Evolutionary conservation across 2,113 vertebrate species (phyloP), one percentile per base, ranked within the genome.

Genomic region (Melospiza melodia): DNA sequence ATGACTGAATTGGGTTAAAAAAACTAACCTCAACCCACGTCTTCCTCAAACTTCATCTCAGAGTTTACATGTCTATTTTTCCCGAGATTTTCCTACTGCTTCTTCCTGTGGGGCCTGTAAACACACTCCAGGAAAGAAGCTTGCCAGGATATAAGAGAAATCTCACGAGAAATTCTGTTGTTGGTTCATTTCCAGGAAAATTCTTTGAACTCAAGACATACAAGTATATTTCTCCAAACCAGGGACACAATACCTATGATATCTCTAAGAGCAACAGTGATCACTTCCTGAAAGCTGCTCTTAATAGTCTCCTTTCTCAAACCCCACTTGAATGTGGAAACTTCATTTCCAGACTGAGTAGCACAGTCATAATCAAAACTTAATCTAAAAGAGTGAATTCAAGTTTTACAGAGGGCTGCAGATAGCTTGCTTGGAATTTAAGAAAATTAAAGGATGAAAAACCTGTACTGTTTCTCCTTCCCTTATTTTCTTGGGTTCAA

Each of bases 101-200:
- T 89, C 94, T 97, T 97, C 94, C 95, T 96, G 92, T 96, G 94
- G 61, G 92, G 88, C 94, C 73, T 89, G 80, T 68, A 90, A 93
- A 78, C 48, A 78, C 80, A 58, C 49, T 89, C 69, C 86, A 95
- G 95, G 91, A 96, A 95, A 94, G 84, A 90, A 87, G 73, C 41
- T 92, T 95, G 95, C 94, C 95, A 96, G 88, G 85, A 94, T 90
- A 92, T 68, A 74, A 84, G 73, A 96, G 90, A 93, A 96, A 84
- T 95, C 95, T 96, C 94, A 95, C 1, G 20, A 96, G 90, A 93
- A 95, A 94, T 90, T 95, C 76, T 90, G 80, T 63, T 94, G 35
- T 62, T 95, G 94, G 86, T 90, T 90, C 54, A 87, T 57, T 89
- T 95, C 94, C 94, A 96, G 86, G 65, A 89, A 95, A 96, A 90